Percentiles rank a stretch among this genome's conserved stretches.
Evolutionary conservation across 92 coral and sea anemone genomes (phyloP).

Genomic region (Epizoanthus ramosus): DNA sequence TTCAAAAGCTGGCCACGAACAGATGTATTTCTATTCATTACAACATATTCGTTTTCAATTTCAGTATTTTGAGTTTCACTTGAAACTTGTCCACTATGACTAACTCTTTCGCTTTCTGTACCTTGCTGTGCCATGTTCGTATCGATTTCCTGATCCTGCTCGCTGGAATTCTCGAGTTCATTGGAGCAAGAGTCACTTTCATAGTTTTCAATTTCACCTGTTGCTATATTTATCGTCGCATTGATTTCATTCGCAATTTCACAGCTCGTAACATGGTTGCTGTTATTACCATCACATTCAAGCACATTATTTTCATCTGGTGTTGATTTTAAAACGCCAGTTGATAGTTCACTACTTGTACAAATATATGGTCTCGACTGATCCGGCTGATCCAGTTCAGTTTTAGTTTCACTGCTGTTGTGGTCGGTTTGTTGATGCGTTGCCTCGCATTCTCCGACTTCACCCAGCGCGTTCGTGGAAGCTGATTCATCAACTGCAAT

Average conservation of each 20-base stretch:
- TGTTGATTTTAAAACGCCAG: not conserved
- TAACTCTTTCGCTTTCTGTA: slow-evolving; percentile 5
- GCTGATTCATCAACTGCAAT: not conserved
- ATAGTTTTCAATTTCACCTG: slow-evolving; percentile 34
- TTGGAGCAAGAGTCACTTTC: not conserved
- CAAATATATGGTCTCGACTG: not conserved
- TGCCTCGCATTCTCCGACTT: not conserved
- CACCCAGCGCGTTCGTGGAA: not conserved
- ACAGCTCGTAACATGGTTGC: slow-evolving; percentile 13
- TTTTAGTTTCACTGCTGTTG: not conserved
- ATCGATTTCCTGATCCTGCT: slow-evolving; percentile 9
- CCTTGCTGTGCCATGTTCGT: slow-evolving; percentile 32
- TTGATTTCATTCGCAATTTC: slow-evolving; percentile 27
- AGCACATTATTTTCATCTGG: slow-evolving; percentile 9
- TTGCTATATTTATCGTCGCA: slow-evolving; percentile 33
- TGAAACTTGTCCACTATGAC: slow-evolving; percentile 16
- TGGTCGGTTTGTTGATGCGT: not conserved
- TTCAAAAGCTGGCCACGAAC: not conserved
- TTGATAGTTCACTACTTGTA: not conserved
- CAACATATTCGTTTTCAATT: slow-evolving; percentile 35
- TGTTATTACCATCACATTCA: not conserved
- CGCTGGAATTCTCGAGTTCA: not conserved
- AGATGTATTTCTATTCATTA: slow-evolving; percentile 32
- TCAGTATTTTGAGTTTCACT: slow-evolving; percentile 12
- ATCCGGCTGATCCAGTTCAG: not conserved